Percentiles rank a stretch among this genome's conserved stretches.
Conservation (phyloP, 2,113 vertebrate genomes). For the Psilopsiagon aymara region DNA sequence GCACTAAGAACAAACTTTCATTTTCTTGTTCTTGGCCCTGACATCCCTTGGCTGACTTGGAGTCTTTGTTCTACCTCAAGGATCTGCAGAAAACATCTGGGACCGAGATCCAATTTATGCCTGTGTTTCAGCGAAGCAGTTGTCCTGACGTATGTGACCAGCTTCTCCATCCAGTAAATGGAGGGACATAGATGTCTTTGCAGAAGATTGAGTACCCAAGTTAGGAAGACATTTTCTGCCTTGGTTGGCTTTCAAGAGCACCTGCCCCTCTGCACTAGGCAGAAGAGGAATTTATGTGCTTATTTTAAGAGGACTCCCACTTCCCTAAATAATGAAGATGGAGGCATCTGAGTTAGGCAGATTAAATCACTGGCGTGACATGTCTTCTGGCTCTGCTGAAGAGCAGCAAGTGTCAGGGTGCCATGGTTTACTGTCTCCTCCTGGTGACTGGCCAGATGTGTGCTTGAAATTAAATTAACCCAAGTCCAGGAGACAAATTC, state of each 20-base stretch:
- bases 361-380: neutral
- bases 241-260: constrained; percentile 4
- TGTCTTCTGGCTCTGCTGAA: neutral
- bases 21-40: neutral
- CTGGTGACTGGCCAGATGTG: neutral
- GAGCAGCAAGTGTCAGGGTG: neutral
- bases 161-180: neutral
- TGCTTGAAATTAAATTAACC: constrained; percentile 38
- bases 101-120: neutral
- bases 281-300: constrained; percentile 41
- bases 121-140: fast-evolving
- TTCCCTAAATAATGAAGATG: constrained; percentile 45
- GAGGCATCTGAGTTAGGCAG: neutral
- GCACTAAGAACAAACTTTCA: neutral
- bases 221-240: neutral
- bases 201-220: neutral
- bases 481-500: constrained; percentile 40
- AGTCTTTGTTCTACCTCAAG: neutral
- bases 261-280: neutral
- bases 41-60: neutral
- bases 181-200: neutral
- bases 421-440: constrained; percentile 6
- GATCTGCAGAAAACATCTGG: neutral
- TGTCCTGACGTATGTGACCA: neutral
- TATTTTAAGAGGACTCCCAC: neutral